These are phyloP conservation scores for Porites lobata DNA, from an alignment of 92 coral and sea anemone genomes.

Conservation along the genomic window DNA sequence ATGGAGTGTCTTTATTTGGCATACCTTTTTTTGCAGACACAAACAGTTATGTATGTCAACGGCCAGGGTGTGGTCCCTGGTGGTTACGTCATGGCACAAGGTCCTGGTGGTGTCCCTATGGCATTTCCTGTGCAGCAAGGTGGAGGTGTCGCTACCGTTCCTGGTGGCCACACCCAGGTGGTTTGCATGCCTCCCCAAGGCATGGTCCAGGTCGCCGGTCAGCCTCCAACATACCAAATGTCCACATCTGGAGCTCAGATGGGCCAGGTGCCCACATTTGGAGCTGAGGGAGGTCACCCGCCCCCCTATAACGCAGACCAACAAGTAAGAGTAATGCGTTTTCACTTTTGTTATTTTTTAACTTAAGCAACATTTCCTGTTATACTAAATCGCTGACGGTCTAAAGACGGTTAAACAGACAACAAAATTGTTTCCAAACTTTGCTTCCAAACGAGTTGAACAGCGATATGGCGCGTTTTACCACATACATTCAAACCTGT, in stretches of 20 bases:
- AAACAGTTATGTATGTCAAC: constrained; percentile 27
- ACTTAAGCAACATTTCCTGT: no score
- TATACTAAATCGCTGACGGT: no score
- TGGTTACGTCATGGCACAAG: constrained; percentile 35
- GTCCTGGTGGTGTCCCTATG: constrained; percentile 44
- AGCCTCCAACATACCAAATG: constrained; percentile 22
- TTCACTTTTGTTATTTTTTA: no score
- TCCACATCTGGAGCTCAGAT: constrained; percentile 3
- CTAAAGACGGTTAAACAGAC: no score
- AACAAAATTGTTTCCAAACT: no score
- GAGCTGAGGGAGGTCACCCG: neutral
- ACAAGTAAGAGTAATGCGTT: neutral
- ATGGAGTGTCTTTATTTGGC: no score
- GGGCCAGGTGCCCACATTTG: constrained; percentile 13
- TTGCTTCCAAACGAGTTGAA: no score
- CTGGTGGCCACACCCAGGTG: constrained; percentile 25
- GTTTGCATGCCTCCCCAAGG: constrained; percentile 3
- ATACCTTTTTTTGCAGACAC: neutral
- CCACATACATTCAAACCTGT: no score
- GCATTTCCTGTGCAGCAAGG: constrained; percentile 36
- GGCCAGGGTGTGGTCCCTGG: constrained; percentile 27
- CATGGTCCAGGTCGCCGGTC: neutral
- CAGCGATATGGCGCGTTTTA: no score
- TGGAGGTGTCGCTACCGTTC: constrained; percentile 35
- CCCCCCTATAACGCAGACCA: neutral